phyloP scores from a whole-genome alignment of 1,140 invertebrate genomes.

The Heterodera carotae region DNA sequence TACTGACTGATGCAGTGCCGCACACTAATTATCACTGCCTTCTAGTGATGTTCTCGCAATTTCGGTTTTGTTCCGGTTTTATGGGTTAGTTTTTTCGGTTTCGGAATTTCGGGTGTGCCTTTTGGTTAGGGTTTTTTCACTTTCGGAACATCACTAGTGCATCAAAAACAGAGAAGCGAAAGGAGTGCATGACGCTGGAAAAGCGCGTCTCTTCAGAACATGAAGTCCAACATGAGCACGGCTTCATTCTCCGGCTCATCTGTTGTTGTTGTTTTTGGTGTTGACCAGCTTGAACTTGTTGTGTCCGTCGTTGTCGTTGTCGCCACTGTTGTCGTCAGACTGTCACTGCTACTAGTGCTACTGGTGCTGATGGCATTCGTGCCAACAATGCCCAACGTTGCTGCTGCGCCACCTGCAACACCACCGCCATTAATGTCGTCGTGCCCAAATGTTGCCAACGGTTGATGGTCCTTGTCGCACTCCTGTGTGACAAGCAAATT shows the following conservation, averaged over 20 bases:
- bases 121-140: too few relatives aligned
- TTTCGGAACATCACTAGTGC: too few relatives aligned
- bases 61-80: too few relatives aligned
- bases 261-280: neutral
- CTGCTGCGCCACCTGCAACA: neutral
- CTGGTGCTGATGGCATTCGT: too few relatives aligned
- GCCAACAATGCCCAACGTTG: too few relatives aligned
- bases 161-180: too few relatives aligned
- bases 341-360: neutral
- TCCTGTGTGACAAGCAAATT: conserved; percentile 3
- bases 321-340: neutral
- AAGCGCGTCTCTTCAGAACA: neutral
- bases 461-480: conserved; percentile 37
- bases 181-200: too few relatives aligned
- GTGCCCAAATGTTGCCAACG: conserved; percentile 22
- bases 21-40: too few relatives aligned
- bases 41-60: too few relatives aligned
- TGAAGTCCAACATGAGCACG: neutral
- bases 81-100: too few relatives aligned
- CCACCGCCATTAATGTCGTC: neutral
- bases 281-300: conserved; percentile 12
- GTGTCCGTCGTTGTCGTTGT: neutral
- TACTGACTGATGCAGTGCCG: too few relatives aligned
- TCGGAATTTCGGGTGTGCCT: too few relatives aligned
- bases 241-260: neutral